phyloP scores from a whole-genome alignment of 2,797 vertebrate species.

The Rhinoraja longicauda region DNA sequence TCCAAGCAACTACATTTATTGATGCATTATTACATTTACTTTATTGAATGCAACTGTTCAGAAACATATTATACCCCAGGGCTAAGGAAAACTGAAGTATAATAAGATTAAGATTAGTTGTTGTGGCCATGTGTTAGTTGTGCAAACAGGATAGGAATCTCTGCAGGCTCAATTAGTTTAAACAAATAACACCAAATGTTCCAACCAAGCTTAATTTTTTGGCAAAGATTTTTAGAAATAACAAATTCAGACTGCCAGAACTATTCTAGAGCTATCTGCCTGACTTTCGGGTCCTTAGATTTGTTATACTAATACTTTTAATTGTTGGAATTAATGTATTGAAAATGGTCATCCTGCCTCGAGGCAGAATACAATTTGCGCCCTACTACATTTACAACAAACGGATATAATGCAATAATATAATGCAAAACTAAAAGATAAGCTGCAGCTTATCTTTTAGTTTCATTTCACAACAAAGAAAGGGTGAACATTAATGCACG shows the following conservation, averaged over 20 bases:
- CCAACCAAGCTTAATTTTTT: neutral
- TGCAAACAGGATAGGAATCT: constrained; percentile 38
- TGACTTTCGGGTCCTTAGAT: neutral
- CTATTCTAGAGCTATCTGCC: neutral
- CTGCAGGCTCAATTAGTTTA: neutral
- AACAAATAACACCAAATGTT: constrained; percentile 3
- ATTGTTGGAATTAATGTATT: neutral
- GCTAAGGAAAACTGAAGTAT: constrained; percentile 20
- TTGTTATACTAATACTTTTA: neutral
- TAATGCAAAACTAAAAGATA: no score
- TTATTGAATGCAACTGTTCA: neutral
- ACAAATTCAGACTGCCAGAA: neutral
- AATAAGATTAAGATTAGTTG: constrained; percentile 47
- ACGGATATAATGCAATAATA: neutral
- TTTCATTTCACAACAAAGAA: neutral
- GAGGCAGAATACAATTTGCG: neutral
- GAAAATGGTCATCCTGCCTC: neutral
- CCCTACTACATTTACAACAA: neutral
- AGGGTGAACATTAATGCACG: neutral
- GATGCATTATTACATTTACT: constrained; percentile 22
- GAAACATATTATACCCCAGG: constrained; percentile 36
- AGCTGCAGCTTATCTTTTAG: neutral
- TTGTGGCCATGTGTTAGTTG: constrained; percentile 43
- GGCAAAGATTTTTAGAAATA: neutral
- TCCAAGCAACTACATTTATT: neutral